These are phyloP conservation scores for Eolophus roseicapilla DNA, from an alignment of 2,113 vertebrate species.

Conservation along the genomic window DNA sequence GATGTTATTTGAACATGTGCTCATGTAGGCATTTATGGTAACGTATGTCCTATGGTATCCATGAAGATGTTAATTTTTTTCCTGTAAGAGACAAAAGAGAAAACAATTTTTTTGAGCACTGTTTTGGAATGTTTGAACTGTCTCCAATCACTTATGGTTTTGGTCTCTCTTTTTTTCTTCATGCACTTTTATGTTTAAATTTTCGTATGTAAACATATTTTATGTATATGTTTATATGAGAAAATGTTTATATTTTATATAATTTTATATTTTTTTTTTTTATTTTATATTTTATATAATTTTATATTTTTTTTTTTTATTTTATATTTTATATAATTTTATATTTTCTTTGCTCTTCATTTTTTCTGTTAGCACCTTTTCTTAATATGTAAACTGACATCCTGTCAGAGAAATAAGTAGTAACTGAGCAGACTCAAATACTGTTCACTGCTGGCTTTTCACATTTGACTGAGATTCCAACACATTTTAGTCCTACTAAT, in stretches of 20 bases:
- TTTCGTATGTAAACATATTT: not conserved
- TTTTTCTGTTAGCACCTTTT: not conserved
- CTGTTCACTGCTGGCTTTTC: not conserved
- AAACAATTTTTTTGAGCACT: not conserved
- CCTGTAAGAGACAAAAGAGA: not conserved
- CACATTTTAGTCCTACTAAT: not conserved
- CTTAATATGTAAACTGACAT: not conserved
- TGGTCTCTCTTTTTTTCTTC: not conserved
- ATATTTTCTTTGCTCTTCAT: not conserved
- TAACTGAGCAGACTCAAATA: not conserved
- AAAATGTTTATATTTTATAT: not conserved
- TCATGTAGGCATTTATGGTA: not conserved
- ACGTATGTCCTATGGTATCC: not conserved
- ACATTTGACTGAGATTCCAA: not conserved
- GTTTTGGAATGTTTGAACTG: not conserved
- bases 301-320: not conserved
- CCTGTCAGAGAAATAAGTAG: not conserved
- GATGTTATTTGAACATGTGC: not conserved
- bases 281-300: too few species aligned
- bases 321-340: not conserved
- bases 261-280: not conserved
- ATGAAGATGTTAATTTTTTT: not conserved
- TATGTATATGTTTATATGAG: not conserved
- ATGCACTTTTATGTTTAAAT: not conserved
- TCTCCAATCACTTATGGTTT: not conserved